A percentile compares a stretch with the other conserved stretches of the same genome.
phyloP scores from a whole-genome alignment of 2,888 invertebrate species.

The Temnothorax rugatulus region DNA sequence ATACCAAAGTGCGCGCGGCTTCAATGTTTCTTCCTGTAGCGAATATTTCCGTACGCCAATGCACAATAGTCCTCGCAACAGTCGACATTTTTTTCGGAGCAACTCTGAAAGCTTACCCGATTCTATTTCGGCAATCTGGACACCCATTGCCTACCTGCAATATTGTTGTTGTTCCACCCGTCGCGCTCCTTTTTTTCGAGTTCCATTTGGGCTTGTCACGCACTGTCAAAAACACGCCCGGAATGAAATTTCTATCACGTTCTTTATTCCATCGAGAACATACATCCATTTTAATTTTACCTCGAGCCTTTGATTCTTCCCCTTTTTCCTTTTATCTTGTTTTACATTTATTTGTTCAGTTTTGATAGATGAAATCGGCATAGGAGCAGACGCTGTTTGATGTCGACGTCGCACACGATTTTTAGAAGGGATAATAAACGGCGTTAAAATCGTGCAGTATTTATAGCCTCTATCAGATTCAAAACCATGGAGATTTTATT shows the following conservation, averaged over 20 bases:
- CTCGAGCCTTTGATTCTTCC: slow-evolving; percentile 18
- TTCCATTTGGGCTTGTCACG: slow-evolving; percentile 42
- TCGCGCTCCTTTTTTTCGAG: slow-evolving; percentile 30
- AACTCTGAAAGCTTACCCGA: slow-evolving; percentile 28
- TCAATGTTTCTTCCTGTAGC: slow-evolving; percentile 35
- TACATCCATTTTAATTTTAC: slow-evolving; percentile 44
- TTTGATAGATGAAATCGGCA: not conserved
- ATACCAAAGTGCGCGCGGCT: slow-evolving; percentile 5
- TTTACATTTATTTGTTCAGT: slow-evolving; percentile 26
- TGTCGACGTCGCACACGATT: not conserved
- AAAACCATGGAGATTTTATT: not conserved
- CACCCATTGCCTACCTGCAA: slow-evolving; percentile 22
- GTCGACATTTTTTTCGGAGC: slow-evolving; percentile 32
- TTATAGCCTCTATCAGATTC: not conserved
- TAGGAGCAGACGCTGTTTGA: slow-evolving; percentile 2
- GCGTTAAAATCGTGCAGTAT: not conserved
- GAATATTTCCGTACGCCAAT: not conserved
- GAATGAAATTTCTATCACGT: slow-evolving; percentile 48
- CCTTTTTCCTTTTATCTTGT: slow-evolving; percentile 14
- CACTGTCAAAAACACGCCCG: slow-evolving; percentile 46
- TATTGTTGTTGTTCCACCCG: slow-evolving; percentile 29
- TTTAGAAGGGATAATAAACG: slow-evolving; percentile 16
- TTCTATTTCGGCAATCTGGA: slow-evolving; percentile 26
- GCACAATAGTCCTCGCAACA: slow-evolving; percentile 1
- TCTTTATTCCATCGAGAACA: slow-evolving; percentile 32